These are phyloP conservation scores for Acropternis orthonyx DNA, from an alignment of 2,797 vertebrate species.

Conservation along the genomic window DNA sequence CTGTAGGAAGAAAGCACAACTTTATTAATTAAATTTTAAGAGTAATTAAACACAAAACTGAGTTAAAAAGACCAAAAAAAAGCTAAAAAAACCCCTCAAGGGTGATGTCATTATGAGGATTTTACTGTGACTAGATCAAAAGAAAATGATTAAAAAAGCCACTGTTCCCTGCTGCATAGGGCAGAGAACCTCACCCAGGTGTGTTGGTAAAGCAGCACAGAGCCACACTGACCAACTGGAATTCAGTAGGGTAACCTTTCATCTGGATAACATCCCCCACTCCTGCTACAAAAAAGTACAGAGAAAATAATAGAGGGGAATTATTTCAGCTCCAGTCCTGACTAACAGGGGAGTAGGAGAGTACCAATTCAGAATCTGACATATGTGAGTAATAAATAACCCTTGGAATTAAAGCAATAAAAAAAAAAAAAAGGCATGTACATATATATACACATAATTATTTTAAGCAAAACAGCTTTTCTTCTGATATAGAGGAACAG, in stretches of 20 bases:
- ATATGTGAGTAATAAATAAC: conserved; percentile 44
- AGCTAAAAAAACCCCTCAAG: accelerated
- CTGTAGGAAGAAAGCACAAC: not conserved
- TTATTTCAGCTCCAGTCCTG: not conserved
- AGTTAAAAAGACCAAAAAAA: not conserved
- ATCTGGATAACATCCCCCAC: not conserved
- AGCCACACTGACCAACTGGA: not conserved
- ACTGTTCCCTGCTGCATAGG: not conserved
- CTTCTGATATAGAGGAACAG: conserved; percentile 27
- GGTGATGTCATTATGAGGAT: not conserved
- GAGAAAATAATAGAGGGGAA: not conserved
- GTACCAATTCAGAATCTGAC: not conserved
- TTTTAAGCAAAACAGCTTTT: conserved; percentile 49
- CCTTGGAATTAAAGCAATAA: conserved; percentile 11
- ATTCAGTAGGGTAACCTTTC: not conserved
- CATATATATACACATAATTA: conserved; percentile 25
- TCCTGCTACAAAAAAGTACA: accelerated
- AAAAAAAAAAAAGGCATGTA: not conserved
- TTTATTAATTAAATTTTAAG: not conserved
- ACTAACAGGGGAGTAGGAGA: not conserved
- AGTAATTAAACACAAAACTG: not conserved
- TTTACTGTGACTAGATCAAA: not conserved
- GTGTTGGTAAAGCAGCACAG: not conserved
- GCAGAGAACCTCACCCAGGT: not conserved
- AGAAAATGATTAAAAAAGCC: not conserved